Base-by-base conservation (phyloP, 1,140 invertebrate species). In the Druon quercuslanigerum region DNA sequence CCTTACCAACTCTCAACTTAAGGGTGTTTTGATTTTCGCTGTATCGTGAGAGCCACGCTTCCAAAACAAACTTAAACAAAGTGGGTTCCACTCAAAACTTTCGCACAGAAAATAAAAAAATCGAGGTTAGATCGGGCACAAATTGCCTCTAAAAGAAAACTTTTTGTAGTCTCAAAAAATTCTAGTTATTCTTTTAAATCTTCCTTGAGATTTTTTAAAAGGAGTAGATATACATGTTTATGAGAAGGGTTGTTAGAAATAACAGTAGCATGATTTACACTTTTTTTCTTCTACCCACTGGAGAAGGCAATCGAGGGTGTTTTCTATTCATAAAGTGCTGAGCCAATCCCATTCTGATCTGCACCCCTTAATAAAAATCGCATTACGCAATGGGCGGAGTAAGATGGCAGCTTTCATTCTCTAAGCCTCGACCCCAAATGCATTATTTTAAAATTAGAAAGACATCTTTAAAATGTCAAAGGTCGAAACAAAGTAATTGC, bases 21-120 rank as follows among this genome's bases (percentile, higher is more conserved):
- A 66, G 25, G 40, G 33, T 66, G 60, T 66, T 66, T 66, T 40
- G 60, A 66, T 66, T 66, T 66, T 66, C 60, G 25, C 60, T 66
- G 20, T 66, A 46, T 66, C 40, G 25, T 14, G 56, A 57, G 56
- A 20, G 56, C 19, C 17, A 20, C 12, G 17, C 25, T 20, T 57
- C 19, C 19, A 25, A 57, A 57, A 20, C 19, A 57, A 57, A 57
- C 17, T 12, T 17, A 20, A 57, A 11, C 56, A 57, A 57, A 57
- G 19, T 57, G 19, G 56, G 56, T 17, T 57, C 20, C 25, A 57
- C 56, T 57, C 56, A 12, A 46, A 46, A 57, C 19, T 57, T 57
- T 57, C 56, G 56, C 19, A 12, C 19, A 25, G 17, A 13, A 25
- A 57, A 57, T 57, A 57, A 25, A 57, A 57, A 19, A 20, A 57